Conservation (phyloP, 2,888 invertebrate genomes). For the Drosophila meridionalis region DNA sequence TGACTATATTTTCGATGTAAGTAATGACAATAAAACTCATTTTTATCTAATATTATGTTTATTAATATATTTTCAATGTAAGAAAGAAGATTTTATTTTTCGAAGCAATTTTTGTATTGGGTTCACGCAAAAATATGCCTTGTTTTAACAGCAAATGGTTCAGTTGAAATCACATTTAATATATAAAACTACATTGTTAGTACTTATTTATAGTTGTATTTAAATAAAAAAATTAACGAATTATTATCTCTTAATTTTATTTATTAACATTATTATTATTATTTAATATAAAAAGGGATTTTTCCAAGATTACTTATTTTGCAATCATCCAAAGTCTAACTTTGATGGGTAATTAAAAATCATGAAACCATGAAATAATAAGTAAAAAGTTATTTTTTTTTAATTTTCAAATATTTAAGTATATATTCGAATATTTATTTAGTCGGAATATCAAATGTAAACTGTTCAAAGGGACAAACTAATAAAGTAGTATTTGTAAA, state of each 20-base stretch:
- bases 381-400: not conserved
- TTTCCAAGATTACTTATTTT: slow-evolving; percentile 3
- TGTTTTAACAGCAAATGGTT: slow-evolving; percentile 7
- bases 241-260: not conserved
- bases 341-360: slow-evolving; percentile 1
- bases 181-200: not conserved
- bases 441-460: not conserved
- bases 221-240: slow-evolving; percentile 5
- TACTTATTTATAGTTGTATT: not conserved
- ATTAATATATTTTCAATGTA: not conserved
- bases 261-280: not conserved
- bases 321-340: not conserved
- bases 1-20: not conserved
- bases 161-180: slow-evolving; percentile 7
- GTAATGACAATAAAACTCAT: not conserved
- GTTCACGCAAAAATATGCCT: not conserved
- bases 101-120: slow-evolving; percentile 2
- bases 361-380: not conserved
- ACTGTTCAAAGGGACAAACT: slow-evolving; percentile 2
- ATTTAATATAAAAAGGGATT: slow-evolving; percentile 16
- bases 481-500: slow-evolving; percentile 11
- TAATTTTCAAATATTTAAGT: slow-evolving; percentile 15
- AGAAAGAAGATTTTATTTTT: not conserved
- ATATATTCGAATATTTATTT: not conserved
- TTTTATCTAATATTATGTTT: not conserved